Evolutionary conservation across 2,113 vertebrate species (phyloP).

Genomic region (Sprattus sprattus): DNA sequence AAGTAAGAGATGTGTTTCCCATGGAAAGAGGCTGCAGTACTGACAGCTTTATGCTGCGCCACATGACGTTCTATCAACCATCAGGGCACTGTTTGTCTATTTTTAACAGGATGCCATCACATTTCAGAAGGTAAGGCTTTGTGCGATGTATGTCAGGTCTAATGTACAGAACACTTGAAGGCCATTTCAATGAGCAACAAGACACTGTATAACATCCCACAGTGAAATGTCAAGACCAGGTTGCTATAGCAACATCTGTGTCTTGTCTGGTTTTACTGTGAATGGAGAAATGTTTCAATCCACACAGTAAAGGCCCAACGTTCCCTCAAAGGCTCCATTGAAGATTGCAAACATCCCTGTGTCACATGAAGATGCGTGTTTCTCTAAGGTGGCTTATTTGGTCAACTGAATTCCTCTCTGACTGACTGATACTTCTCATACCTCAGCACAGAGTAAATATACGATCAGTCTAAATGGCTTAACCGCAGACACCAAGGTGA

Average conservation of each 20-base stretch:
- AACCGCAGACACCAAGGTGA: not conserved
- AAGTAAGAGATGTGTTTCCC: too few relatives aligned
- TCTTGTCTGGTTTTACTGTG: not conserved
- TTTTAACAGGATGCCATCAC: not conserved
- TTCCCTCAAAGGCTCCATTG: constrained; percentile 13
- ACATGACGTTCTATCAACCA: not conserved
- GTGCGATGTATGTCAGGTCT: not conserved
- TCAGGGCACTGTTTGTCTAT: not conserved
- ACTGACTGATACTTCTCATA: not conserved
- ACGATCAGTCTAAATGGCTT: not conserved
- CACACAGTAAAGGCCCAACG: not conserved
- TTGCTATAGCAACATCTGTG: constrained; percentile 29
- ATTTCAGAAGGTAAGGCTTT: not conserved
- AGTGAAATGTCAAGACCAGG: constrained; percentile 23
- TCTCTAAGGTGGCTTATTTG: not conserved
- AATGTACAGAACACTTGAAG: constrained; percentile 15
- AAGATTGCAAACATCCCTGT: not conserved
- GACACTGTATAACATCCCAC: not conserved
- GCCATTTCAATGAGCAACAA: not conserved
- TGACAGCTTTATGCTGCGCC: not conserved
- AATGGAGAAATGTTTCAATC: not conserved
- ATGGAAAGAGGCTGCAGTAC: not conserved
- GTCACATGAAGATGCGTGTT: not conserved
- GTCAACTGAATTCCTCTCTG: not conserved
- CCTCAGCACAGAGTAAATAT: not conserved